Base-by-base conservation (phyloP, 2,888 invertebrate genomes). In the Caenorhabditis virilis region DNA sequence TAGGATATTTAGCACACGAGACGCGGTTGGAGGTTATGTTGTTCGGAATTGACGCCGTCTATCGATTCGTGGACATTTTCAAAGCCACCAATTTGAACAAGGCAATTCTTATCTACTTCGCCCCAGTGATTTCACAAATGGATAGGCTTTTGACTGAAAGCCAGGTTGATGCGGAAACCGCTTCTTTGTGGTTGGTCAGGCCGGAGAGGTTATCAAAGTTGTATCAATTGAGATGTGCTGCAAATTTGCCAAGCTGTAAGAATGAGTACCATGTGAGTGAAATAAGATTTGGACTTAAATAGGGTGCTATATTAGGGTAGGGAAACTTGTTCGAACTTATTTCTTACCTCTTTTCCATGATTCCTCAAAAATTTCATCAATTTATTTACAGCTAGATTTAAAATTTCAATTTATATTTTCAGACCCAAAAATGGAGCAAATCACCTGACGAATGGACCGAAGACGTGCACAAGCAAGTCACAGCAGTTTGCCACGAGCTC, bases 161-260 rank as follows among this genome's bases (percentile, higher is more conserved):
- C 33, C 72, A 74, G 41, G 55, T 62, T 4, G 70, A 76, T 41
- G 66, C 78, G 1, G 77, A 82, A 47, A 57, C 72, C 22, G 81
- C 82, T 9, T 75, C 80, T 1, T 48, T 82, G 11, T 81, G 81
- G 81, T 54, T 81, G 33, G 66, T 81, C 0, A 63, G 74, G 35
- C 78, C 81, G 1, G 80, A 58, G 51, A 36, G 75, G 50, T 60
- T 81, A 1, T 61, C 80, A 16, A 77, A 80, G 53, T 57, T 81
- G 20, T 81, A 81, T 55, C 80, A 82, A 60, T 63, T 81, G 43
- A 68, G 81, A 47, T 81, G 81, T 63, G 73, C 76, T n/a, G 75
- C 74, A n/a, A 77, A 79, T 41, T 61, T 79, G 25, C 59, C 61
- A 0, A 69, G 70, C 7, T 81, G 81, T 56, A 74, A 73, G 39